phyloP scores from a whole-genome alignment of 2,797 vertebrate species.

The Enteromius anoplus region DNA sequence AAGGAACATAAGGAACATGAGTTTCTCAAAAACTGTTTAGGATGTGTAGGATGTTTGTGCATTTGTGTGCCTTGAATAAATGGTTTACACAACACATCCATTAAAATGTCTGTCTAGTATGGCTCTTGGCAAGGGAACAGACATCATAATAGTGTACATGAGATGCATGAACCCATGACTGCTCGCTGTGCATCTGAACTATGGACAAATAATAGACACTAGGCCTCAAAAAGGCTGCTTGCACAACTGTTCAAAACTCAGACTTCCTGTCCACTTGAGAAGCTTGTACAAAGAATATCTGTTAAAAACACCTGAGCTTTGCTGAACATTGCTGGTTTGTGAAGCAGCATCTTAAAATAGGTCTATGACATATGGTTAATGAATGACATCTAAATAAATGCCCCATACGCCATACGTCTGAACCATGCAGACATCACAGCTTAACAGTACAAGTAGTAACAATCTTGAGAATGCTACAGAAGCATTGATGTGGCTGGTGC shows the following conservation, averaged over 20 bases:
- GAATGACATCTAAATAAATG: conserved; percentile 30
- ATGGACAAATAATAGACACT: conserved; percentile 74
- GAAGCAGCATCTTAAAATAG: conserved; percentile 29
- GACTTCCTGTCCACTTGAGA: conserved; percentile 56
- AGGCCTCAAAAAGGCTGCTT: conserved; percentile 66
- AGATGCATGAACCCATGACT: conserved; percentile 54
- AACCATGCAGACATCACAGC: conserved; percentile 46
- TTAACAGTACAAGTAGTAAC: conserved; percentile 39
- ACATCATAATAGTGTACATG: conserved; percentile 64
- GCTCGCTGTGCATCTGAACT: conserved; percentile 67
- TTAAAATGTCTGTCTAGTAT: conserved; percentile 74
- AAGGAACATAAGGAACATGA: conserved; percentile 9
- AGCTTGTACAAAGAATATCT: background rate
- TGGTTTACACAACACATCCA: conserved; percentile 75
- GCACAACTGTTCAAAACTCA: conserved; percentile 37
- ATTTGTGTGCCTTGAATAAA: conserved; percentile 66
- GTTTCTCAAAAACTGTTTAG: conserved; percentile 13
- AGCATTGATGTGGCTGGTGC: background rate
- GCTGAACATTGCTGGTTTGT: conserved; percentile 6
- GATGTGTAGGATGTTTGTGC: conserved; percentile 26
- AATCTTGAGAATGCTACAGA: conserved; percentile 22
- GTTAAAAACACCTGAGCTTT: conserved; percentile 10
- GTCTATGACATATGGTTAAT: conserved; percentile 19
- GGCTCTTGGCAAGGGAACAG: conserved; percentile 67
- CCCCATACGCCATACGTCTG: conserved; percentile 11